phyloP scores from a whole-genome alignment of 2,113 vertebrate species.

The Carollia perspicillata region DNA sequence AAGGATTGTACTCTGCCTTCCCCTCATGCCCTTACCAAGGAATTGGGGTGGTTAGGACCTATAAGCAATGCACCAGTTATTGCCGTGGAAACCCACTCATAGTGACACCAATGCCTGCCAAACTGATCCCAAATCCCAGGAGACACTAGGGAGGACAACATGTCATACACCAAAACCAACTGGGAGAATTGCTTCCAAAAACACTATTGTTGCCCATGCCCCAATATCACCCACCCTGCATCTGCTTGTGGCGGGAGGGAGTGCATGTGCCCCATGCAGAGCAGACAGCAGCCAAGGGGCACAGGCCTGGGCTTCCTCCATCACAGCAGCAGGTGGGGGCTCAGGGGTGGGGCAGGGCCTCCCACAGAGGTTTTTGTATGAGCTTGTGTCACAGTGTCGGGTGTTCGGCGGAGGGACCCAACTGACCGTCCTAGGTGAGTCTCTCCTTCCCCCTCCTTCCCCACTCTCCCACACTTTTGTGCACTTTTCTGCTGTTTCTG shows the following conservation, averaged over 20 bases:
- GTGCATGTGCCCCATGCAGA: background rate
- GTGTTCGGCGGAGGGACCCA: no score
- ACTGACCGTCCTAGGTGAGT: no score
- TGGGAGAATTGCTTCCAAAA: background rate
- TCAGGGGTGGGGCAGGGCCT: rapidly evolving
- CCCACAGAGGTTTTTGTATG: slow-evolving; percentile 39
- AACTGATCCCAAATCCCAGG: background rate
- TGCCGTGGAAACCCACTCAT: rapidly evolving
- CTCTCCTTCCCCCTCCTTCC: background rate
- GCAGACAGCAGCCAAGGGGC: rapidly evolving
- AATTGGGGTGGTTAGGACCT: rapidly evolving
- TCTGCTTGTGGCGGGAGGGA: background rate
- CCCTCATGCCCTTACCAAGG: background rate
- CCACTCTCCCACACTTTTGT: rapidly evolving
- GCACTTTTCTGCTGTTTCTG: background rate
- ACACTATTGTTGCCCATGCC: rapidly evolving
- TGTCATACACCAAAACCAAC: no score
- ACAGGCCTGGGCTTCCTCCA: background rate
- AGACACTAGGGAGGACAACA: rapidly evolving
- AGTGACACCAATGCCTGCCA: no score
- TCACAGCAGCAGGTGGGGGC: background rate
- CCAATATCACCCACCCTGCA: rapidly evolving
- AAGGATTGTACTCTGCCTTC: rapidly evolving
- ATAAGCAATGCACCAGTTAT: rapidly evolving
- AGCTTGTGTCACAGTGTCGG: no score